Evolutionary conservation across 2,888 invertebrate species (phyloP).

Genomic region (Yponomeuta sedellus): DNA sequence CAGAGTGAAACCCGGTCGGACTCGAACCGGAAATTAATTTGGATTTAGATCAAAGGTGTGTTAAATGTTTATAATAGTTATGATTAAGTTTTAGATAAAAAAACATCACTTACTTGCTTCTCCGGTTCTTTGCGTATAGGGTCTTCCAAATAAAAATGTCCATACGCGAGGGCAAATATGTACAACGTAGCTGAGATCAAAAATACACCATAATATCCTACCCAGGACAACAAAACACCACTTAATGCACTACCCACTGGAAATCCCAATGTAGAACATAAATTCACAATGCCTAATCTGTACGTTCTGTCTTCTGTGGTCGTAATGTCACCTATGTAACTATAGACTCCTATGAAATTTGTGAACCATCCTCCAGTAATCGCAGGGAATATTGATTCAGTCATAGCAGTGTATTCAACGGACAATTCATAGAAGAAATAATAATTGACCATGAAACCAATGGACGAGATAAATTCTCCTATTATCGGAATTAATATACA

Average conservation of each 20-base stretch:
- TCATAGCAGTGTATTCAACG: constrained; percentile 85
- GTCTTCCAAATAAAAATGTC: constrained; percentile 82
- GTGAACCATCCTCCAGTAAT: constrained; percentile 91
- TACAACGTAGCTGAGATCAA: constrained; percentile 83
- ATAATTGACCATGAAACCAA: constrained; percentile 86
- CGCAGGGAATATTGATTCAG: constrained; percentile 87
- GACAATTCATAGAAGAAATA: constrained; percentile 86
- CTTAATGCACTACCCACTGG: constrained; percentile 92
- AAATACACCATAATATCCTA: constrained; percentile 90
- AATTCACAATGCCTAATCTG: constrained; percentile 90
- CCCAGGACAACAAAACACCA: constrained; percentile 82
- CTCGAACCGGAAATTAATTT: too few species aligned
- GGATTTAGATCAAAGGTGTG: too few species aligned
- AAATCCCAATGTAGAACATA: constrained; percentile 90
- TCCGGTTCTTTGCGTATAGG: constrained; percentile 49
- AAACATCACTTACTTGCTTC: constrained; percentile 21
- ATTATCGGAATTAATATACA: constrained; percentile 89
- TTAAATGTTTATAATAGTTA: too few species aligned
- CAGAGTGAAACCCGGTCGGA: too few species aligned
- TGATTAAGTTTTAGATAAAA: background rate
- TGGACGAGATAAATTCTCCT: constrained; percentile 86
- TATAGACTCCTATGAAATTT: constrained; percentile 91
- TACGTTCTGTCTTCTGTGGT: constrained; percentile 87
- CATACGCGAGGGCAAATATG: constrained; percentile 83
- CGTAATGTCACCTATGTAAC: constrained; percentile 91